phyloP scores from a whole-genome alignment of 2,888 invertebrate species.

The Ernsta delagoae region DNA sequence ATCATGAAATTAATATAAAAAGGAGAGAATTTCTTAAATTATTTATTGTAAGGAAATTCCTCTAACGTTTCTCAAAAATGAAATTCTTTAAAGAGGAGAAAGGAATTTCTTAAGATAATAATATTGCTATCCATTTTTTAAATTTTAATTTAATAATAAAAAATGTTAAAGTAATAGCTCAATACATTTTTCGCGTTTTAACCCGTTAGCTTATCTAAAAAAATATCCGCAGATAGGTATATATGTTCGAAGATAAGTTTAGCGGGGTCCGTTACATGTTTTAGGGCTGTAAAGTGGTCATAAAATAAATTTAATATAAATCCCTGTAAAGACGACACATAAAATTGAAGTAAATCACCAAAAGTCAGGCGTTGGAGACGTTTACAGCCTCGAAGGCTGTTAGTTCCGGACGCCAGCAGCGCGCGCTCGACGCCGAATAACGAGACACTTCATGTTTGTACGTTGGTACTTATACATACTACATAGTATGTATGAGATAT shows the following conservation, averaged over 20 bases:
- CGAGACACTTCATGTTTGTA: conserved; percentile 61
- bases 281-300: conserved; percentile 75
- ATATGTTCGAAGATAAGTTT: conserved; percentile 26
- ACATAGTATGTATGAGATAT: background rate
- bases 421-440: conserved; percentile 67
- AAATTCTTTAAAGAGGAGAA: too few relatives aligned
- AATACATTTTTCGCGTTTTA: too few relatives aligned
- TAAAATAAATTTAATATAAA: conserved; percentile 82
- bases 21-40: too few relatives aligned
- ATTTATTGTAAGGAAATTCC: too few relatives aligned
- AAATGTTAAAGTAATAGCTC: too few relatives aligned
- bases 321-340: conserved; percentile 77
- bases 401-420: conserved; percentile 67
- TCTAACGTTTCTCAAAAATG: too few relatives aligned
- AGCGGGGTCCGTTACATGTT: conserved; percentile 71
- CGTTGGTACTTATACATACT: background rate
- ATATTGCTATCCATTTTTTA: too few relatives aligned
- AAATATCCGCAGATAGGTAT: conserved; percentile 8
- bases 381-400: conserved; percentile 79
- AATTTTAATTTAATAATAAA: too few relatives aligned
- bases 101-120: too few relatives aligned
- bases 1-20: too few relatives aligned
- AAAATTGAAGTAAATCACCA: conserved; percentile 83
- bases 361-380: conserved; percentile 81
- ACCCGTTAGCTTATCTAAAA: conserved; percentile 7